phyloP scores from a whole-genome alignment of 1,140 invertebrate genomes.

The Limonius californicus region DNA sequence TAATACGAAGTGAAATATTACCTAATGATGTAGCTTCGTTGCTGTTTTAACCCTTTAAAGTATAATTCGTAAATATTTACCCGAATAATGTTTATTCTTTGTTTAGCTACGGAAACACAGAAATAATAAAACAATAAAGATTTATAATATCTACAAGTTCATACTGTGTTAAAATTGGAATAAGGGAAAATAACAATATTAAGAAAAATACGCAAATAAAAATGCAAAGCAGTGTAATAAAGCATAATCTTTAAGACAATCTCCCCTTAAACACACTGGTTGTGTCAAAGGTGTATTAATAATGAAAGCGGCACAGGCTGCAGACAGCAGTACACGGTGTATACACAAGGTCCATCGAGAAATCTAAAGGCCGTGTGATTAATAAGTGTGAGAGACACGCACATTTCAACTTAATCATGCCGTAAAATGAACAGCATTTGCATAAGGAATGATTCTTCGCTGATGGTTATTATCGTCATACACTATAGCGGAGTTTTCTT shows the following conservation, averaged over 20 bases:
- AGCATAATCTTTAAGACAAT: constrained; percentile 38
- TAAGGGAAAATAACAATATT: constrained; percentile 21
- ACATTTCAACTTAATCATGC: constrained; percentile 43
- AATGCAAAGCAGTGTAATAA: constrained; percentile 42
- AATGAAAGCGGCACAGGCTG: constrained; percentile 30
- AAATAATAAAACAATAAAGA: too few relatives aligned
- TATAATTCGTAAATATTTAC: too few relatives aligned
- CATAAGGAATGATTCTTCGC: constrained; percentile 37
- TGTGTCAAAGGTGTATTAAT: constrained; percentile 39
- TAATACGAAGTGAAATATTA: not conserved
- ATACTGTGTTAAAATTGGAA: not conserved
- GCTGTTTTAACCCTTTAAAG: too few relatives aligned
- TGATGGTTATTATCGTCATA: constrained; percentile 33
- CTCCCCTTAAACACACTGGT: constrained; percentile 38
- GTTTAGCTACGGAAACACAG: too few relatives aligned
- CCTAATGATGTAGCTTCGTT: not conserved
- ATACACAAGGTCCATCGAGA: constrained; percentile 22
- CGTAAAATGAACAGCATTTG: constrained; percentile 40
- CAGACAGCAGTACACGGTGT: constrained; percentile 29
- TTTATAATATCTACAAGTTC: too few relatives aligned
- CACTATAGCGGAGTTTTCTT: not conserved
- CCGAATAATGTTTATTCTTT: too few relatives aligned
- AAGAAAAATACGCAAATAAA: constrained; percentile 33
- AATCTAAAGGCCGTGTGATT: constrained; percentile 37
- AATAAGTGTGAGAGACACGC: constrained; percentile 43